A percentile compares a stretch with the other conserved stretches of the same genome.
Evolutionary conservation across 1,140 invertebrate genomes (phyloP).

Genomic region (Drosophila asahinai): DNA sequence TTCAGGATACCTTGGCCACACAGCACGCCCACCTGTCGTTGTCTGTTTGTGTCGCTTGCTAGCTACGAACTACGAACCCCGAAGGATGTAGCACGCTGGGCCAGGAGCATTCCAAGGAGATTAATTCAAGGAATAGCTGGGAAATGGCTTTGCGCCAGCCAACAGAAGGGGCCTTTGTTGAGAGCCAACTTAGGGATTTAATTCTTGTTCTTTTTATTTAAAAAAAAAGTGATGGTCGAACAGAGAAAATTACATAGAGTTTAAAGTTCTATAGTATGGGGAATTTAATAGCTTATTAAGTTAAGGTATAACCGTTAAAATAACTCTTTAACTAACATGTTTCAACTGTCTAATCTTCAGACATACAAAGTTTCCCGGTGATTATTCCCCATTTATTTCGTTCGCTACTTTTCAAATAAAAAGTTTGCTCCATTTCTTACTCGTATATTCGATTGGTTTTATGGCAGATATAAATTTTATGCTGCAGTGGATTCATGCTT

Average conservation of each 20-base stretch:
- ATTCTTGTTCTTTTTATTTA: conserved; percentile 8
- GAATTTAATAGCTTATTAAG: background rate
- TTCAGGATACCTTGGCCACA: conserved; percentile 21
- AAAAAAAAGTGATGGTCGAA: background rate
- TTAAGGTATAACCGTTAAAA: background rate
- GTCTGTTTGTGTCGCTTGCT: conserved; percentile 30
- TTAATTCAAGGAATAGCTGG: conserved; percentile 34
- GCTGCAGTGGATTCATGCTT: conserved; percentile 24
- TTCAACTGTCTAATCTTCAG: background rate
- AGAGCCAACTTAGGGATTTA: conserved; percentile 17
- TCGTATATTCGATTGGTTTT: conserved; percentile 19
- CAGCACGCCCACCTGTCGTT: conserved; percentile 10
- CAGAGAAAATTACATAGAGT: background rate
- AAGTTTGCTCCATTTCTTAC: conserved; percentile 9
- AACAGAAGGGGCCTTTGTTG: conserved; percentile 28
- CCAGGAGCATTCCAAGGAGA: conserved; percentile 30
- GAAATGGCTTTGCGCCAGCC: conserved; percentile 12
- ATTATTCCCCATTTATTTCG: background rate
- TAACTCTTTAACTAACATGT: background rate
- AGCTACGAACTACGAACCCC: background rate
- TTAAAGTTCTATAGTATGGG: background rate
- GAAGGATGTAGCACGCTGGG: conserved; percentile 31
- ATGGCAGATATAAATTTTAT: conserved; percentile 32
- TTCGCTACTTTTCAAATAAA: conserved; percentile 3
- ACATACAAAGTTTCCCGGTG: background rate